A percentile compares a stretch with the other conserved stretches of the same genome.
Evolutionary conservation across 1,140 invertebrate species (phyloP).

Genomic region (Magallana ariakensis): DNA sequence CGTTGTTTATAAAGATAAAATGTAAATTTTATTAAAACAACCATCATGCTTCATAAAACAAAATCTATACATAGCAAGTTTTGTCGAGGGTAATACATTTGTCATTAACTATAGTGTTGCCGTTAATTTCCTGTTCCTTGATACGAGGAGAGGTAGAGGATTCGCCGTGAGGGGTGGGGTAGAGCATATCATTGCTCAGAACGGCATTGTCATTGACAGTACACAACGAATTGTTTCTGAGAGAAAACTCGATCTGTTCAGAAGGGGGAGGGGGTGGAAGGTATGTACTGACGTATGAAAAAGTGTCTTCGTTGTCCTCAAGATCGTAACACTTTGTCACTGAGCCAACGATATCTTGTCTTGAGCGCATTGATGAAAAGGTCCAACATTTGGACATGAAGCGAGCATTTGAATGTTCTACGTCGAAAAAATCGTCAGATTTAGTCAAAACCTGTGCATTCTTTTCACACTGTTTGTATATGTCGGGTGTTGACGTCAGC

Average conservation of each 20-base stretch:
- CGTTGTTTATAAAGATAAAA: no score
- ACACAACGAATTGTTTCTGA: conserved; percentile 19
- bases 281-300: conserved; percentile 66
- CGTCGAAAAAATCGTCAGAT: not conserved
- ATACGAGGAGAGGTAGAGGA: not conserved
- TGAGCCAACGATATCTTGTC: conserved; percentile 66
- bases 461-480: conserved; percentile 14
- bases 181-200: conserved; percentile 63
- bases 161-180: conserved; percentile 48
- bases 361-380: conserved; percentile 59
- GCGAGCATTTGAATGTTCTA: conserved; percentile 23
- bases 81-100: not conserved
- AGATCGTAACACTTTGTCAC: conserved; percentile 68
- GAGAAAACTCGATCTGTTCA: conserved; percentile 36
- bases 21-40: no score
- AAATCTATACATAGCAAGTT: conserved; percentile 22
- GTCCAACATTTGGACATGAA: conserved; percentile 37
- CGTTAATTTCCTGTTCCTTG: not conserved
- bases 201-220: conserved; percentile 50
- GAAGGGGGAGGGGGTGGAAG: conserved; percentile 44
- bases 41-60: no score
- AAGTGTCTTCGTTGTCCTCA: conserved; percentile 63
- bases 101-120: not conserved
- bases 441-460: not conserved
- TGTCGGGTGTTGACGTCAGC: conserved; percentile 18